Percentiles rank a stretch among this genome's conserved stretches.
Evolutionary conservation across 2,113 vertebrate species (phyloP).

Genomic region (Daubentonia madagascariensis): DNA sequence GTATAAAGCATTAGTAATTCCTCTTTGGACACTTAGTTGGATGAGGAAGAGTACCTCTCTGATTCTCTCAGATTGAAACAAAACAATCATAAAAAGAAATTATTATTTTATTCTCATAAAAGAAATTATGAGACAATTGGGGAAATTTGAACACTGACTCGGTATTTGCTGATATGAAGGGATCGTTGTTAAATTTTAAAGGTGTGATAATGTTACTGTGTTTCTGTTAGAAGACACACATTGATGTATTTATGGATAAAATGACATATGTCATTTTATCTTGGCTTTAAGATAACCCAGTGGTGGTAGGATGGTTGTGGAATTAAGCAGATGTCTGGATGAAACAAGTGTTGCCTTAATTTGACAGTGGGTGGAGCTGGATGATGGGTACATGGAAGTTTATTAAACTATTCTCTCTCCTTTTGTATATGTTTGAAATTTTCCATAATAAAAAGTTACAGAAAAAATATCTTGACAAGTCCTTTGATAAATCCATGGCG

Average conservation of each 20-base stretch:
- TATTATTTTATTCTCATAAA: too few species aligned
- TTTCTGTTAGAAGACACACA: background rate
- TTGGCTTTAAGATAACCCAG: background rate
- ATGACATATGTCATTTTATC: background rate
- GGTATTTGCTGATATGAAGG: background rate
- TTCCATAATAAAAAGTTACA: background rate
- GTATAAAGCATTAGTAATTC: background rate
- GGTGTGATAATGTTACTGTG: background rate
- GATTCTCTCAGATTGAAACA: background rate
- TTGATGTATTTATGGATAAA: background rate
- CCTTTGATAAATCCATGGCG: background rate
- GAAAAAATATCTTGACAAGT: background rate
- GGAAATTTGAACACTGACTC: background rate
- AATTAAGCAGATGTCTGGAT: background rate
- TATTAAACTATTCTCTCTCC: background rate
- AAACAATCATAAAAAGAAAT: background rate
- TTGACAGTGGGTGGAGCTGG: background rate
- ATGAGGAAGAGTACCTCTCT: background rate
- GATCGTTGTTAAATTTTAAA: slow-evolving; percentile 7
- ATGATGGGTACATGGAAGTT: background rate
- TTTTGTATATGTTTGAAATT: background rate
- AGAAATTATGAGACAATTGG: background rate
- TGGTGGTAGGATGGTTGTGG: background rate
- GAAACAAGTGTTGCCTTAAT: background rate
- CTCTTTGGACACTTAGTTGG: background rate